These are phyloP conservation scores for Conopomorpha cramerella DNA, from an alignment of 1,140 invertebrate genomes.

Conservation along the genomic window DNA sequence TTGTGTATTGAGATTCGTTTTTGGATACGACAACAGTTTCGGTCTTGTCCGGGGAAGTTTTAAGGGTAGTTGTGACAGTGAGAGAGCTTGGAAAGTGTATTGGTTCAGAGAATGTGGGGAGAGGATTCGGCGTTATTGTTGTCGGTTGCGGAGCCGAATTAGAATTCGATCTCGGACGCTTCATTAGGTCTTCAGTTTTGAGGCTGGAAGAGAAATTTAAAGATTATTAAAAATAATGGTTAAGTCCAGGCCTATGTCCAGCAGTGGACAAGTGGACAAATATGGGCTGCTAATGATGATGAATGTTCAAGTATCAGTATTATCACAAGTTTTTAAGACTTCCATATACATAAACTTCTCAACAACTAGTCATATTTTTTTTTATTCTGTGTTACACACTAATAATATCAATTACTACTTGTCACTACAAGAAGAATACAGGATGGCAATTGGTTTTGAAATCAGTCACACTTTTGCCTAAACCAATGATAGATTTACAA, in stretches of 20 bases:
- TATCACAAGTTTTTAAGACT: too few relatives aligned
- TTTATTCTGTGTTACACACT: too few relatives aligned
- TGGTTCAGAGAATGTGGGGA: constrained; percentile 15
- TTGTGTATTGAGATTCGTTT: constrained; percentile 9
- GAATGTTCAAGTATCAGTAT: too few relatives aligned
- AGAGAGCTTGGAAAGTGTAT: constrained; percentile 44
- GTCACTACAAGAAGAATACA: too few relatives aligned
- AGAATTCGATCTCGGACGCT: constrained; percentile 22
- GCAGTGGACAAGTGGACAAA: too few relatives aligned
- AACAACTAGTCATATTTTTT: too few relatives aligned
- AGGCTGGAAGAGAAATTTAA: constrained; percentile 25
- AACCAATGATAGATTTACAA: too few relatives aligned
- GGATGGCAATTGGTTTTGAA: too few relatives aligned
- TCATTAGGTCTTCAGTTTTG: constrained; percentile 31
- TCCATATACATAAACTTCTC: too few relatives aligned
- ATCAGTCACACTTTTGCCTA: too few relatives aligned
- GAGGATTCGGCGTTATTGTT: constrained; percentile 2
- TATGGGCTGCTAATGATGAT: too few relatives aligned
- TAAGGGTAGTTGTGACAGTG: constrained; percentile 36
- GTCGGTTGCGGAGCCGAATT: constrained; percentile 1
- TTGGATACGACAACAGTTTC: constrained; percentile 8
- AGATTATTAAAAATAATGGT: neutral
- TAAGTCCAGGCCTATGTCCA: neutral
- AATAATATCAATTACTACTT: too few relatives aligned
- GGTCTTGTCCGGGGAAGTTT: constrained; percentile 13